A percentile compares a stretch with the other conserved stretches of the same genome.
Evolutionary conservation across 2,797 vertebrate species (phyloP).

Genomic region (Crocodylus rhombifer): DNA sequence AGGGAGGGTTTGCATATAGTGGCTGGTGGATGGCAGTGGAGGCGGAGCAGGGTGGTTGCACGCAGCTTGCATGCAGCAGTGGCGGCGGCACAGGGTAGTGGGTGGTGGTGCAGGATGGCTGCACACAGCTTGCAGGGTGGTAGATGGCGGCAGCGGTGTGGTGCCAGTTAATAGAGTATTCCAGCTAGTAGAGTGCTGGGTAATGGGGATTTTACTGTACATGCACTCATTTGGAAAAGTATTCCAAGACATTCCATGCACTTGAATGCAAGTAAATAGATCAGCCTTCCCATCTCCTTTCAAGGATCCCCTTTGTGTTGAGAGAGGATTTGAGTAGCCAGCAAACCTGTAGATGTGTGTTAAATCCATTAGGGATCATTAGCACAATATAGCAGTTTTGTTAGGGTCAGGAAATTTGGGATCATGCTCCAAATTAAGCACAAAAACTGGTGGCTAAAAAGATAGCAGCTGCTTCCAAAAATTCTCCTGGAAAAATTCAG

Average conservation of each 20-base stretch:
- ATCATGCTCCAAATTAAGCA: background rate
- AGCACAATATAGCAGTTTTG: background rate
- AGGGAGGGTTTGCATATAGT: too few relatives aligned
- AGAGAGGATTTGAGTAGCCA: background rate
- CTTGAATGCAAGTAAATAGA: background rate
- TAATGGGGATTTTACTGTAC: background rate
- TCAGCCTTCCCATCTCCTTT: background rate
- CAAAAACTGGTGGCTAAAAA: background rate
- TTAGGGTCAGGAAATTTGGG: background rate
- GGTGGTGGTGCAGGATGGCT: too few relatives aligned
- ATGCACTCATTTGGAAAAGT: background rate
- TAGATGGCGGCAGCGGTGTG: too few relatives aligned
- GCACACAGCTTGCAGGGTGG: too few relatives aligned
- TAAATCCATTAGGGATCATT: background rate
- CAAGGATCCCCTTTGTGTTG: background rate
- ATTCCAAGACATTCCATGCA: background rate
- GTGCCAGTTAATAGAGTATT: too few relatives aligned
- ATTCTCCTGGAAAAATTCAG: background rate
- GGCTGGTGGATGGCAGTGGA: too few relatives aligned
- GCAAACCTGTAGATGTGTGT: background rate
- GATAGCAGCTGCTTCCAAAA: fast-evolving
- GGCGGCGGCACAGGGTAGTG: too few relatives aligned
- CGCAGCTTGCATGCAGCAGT: too few relatives aligned
- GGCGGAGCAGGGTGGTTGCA: too few relatives aligned
- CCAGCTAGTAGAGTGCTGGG: too few relatives aligned